These are phyloP conservation scores for Zootermopsis nevadensis DNA, from an alignment of 2,888 invertebrate species.

Conservation along the genomic window DNA sequence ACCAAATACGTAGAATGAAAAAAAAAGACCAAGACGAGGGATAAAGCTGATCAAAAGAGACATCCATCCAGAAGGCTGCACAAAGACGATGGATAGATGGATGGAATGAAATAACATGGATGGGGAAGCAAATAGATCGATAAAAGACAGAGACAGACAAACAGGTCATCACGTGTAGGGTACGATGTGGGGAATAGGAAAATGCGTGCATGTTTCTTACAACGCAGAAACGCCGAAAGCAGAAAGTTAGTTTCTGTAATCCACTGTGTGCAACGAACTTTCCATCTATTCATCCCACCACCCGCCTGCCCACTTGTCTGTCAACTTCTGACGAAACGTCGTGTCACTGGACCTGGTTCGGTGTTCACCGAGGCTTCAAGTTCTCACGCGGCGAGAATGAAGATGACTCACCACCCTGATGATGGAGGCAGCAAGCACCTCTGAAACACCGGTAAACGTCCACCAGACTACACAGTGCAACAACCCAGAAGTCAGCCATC, in stretches of 20 bases:
- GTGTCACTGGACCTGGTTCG: too few species aligned
- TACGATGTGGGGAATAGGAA: not conserved
- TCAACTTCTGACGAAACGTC: too few species aligned
- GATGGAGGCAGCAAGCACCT: too few species aligned
- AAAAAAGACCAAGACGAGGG: constrained; percentile 7
- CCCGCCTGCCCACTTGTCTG: not conserved
- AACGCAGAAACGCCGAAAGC: not conserved
- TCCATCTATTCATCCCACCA: not conserved
- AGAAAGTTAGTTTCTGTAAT: not conserved
- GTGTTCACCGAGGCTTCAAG: too few species aligned
- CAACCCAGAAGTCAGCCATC: too few species aligned
- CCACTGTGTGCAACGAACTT: not conserved
- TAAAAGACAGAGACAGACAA: not conserved
- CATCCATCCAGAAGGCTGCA: constrained; percentile 38
- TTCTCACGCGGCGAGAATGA: not conserved
- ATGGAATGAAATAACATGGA: constrained; percentile 16
- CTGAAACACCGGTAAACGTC: too few species aligned
- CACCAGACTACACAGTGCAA: too few species aligned
- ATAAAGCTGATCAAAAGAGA: constrained; percentile 39
- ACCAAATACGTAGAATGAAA: not conserved
- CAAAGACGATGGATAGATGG: constrained; percentile 27
- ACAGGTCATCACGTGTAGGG: constrained; percentile 16
- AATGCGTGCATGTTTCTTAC: not conserved
- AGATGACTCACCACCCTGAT: too few species aligned
- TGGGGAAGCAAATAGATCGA: constrained; percentile 32